Evolutionary conservation across 2,797 vertebrate genomes (phyloP), one percentile per base, ranked within the genome.

Genomic region (Thripadectes ignobilis): DNA sequence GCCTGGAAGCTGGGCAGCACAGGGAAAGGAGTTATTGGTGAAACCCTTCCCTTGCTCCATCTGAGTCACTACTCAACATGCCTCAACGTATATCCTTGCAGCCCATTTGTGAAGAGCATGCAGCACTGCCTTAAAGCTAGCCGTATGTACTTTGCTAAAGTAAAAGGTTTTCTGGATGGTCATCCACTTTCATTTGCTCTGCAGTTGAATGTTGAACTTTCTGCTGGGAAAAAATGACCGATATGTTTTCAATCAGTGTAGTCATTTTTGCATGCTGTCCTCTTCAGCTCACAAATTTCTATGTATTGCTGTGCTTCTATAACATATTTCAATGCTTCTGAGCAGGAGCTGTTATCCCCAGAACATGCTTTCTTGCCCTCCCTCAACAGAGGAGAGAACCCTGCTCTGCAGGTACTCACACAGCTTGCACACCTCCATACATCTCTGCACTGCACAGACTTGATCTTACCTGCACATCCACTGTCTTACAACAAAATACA

Each of bases 31-130:
- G 6, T 1, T 57, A 14, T 7, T 7, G 2, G 8, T 30, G 30
- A 51, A 87, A 26, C 3, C 5, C 11, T 51, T 78, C 13, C 9
- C 3, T 38, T 69, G 39, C 22, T n/a, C 17, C 11, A 16, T 15
- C 34, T 10, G 21, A 58, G n/a, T 18, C 13, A 7, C 18, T 43
- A 12, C 19, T 84, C 30, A 52, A 7, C 8, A 5, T 17, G 13
- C 14, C 20, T 30, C 7, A 43, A 13, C 12, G 32, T 10, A 21
- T 36, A n/a, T 17, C 19, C 18, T 45, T 9, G 20, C 7, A 58
- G 36, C 9, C 62, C 7, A 3, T 54, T 65, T 66, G 59, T 45
- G 52, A 88, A 39, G 10, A 54, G 10, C 1, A 1, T 0, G 0
- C 8, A 59, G 54, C 43, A 34, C 22, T 30, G 11, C 34, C 21